phyloP scores from a whole-genome alignment of 2,797 vertebrate species.

The Zenarchopterus dispar region DNA sequence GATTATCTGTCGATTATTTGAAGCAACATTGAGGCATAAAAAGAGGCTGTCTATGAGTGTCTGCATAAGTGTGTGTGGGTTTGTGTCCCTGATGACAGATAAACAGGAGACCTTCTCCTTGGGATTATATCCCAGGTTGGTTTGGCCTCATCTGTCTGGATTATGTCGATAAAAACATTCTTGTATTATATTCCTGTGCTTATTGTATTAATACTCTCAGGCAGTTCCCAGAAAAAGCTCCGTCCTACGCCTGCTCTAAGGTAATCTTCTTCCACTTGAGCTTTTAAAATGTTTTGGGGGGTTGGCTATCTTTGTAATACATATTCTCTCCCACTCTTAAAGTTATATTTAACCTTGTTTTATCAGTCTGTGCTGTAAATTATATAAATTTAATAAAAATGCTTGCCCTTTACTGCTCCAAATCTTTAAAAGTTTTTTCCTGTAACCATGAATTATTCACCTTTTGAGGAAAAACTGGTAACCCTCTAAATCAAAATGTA shows the following conservation, averaged over 20 bases:
- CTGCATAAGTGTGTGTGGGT: slow-evolving; percentile 27
- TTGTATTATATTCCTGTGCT: slow-evolving; percentile 84
- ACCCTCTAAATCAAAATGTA: too few species aligned
- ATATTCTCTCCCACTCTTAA: slow-evolving; percentile 49
- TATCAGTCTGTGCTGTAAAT: slow-evolving; percentile 17
- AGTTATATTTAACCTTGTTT: slow-evolving; percentile 41
- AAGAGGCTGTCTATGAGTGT: slow-evolving; percentile 32
- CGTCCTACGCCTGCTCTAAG: slow-evolving; percentile 72
- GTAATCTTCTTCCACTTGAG: slow-evolving; percentile 81
- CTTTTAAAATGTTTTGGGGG: slow-evolving; percentile 73
- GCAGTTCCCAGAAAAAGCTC: slow-evolving; percentile 74
- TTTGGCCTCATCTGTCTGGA: slow-evolving; percentile 78
- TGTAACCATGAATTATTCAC: too few species aligned
- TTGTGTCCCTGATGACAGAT: slow-evolving; percentile 66
- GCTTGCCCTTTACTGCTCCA: background rate
- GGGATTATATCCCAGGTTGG: slow-evolving; percentile 83
- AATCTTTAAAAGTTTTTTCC: too few species aligned
- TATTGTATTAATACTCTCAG: slow-evolving; percentile 81
- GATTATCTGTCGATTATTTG: slow-evolving; percentile 72
- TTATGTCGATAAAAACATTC: slow-evolving; percentile 86
- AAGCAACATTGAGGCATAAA: slow-evolving; percentile 44
- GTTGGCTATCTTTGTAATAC: slow-evolving; percentile 54
- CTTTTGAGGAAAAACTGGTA: too few species aligned
- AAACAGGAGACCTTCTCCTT: slow-evolving; percentile 79
- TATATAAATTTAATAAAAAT: slow-evolving; percentile 24